Conservation (phyloP, 2,797 vertebrate species). For the Anisognathus igniventris region DNA sequence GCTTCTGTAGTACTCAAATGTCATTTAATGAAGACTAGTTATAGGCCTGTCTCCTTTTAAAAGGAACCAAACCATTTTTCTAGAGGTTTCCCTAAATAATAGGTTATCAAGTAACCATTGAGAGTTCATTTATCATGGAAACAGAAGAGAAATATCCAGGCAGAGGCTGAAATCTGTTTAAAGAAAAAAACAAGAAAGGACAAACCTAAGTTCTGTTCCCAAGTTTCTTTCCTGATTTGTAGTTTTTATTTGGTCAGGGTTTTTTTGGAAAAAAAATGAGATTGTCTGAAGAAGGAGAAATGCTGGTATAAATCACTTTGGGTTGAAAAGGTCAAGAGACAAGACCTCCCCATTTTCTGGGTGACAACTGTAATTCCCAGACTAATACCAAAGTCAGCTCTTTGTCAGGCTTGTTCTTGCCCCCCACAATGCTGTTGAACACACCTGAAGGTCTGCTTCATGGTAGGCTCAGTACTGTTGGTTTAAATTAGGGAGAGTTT, state of each 20-base stretch:
- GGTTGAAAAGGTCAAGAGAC: background rate
- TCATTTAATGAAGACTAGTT: background rate
- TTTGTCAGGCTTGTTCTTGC: background rate
- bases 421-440: background rate
- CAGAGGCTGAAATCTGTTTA: background rate
- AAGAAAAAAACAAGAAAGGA: background rate
- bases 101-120: background rate
- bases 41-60: background rate
- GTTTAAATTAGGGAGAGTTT: background rate
- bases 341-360: background rate
- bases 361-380: background rate
- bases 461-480: background rate
- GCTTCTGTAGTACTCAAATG: background rate
- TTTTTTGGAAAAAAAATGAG: background rate
- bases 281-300: background rate
- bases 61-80: background rate
- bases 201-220: background rate
- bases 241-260: background rate
- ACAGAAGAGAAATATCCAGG: background rate
- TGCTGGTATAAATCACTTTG: background rate
- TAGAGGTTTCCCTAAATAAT: background rate
- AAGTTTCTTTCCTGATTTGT: background rate
- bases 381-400: background rate
- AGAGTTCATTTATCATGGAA: background rate
- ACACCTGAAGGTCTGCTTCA: background rate